Conservation (phyloP, 2,113 vertebrate genomes). For the Rhea pennata region DNA sequence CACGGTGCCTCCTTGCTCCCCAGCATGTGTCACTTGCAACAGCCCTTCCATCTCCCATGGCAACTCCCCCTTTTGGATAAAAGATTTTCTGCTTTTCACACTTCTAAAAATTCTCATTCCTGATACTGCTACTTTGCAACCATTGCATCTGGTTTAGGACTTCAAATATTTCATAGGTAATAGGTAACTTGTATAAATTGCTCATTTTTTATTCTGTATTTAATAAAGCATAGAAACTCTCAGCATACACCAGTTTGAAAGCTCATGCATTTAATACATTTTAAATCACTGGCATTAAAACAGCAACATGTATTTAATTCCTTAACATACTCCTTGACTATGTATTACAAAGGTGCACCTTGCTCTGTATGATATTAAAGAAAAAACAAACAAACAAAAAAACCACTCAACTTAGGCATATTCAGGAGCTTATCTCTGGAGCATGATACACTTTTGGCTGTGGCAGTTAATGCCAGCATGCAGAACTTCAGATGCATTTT, state of each 20-base stretch:
- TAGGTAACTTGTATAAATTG: not conserved
- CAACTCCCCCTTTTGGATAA: not conserved
- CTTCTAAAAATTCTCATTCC: not conserved
- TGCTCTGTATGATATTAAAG: not conserved
- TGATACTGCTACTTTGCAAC: fast-evolving
- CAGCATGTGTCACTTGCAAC: fast-evolving
- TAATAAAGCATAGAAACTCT: not conserved
- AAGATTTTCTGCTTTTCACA: not conserved
- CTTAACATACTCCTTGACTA: not conserved
- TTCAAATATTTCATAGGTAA: not conserved
- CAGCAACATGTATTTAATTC: not conserved
- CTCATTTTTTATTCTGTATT: not conserved
- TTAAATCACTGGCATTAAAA: not conserved
- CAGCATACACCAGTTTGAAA: not conserved
- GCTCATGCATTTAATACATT: not conserved
- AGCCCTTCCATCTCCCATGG: not conserved
- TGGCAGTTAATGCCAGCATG: not conserved
- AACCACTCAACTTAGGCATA: not conserved
- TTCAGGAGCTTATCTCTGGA: not conserved
- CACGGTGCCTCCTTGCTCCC: not conserved
- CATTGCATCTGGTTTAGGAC: fast-evolving
- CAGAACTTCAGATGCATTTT: not conserved
- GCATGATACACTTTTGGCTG: fast-evolving
- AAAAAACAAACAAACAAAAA: not conserved
- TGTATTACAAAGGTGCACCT: fast-evolving